Evolutionary conservation across 2,113 vertebrate species (phyloP), one percentile per base, ranked within the genome.

Genomic region (Oophaga pumilio): DNA sequence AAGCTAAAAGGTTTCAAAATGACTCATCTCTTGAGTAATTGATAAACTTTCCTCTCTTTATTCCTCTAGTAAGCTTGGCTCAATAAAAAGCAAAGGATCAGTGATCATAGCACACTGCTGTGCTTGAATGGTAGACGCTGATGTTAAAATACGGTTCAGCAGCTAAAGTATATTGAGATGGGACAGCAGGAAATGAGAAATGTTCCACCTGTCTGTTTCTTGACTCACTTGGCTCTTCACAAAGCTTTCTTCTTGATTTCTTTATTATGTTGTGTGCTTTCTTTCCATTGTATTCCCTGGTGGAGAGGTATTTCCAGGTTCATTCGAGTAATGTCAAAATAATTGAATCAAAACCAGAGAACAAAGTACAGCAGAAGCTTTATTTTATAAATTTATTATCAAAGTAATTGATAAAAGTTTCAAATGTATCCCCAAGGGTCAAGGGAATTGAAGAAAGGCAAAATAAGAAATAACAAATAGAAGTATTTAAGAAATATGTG

Each of bases 131-230:
- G 85, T 64, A 89, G 86, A 87, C 0, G 0, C 62, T 91, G 87
- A 90, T 87, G 88, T 88, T 82, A 91, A 90, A 93, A 90, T 20
- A 93, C 0, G 43, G 86, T 92, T 93, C 90, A 90, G 81, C 92
- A 91, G 89, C 28, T 92, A 86, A 90, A 89, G 90, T 90, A 86
- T 89, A 93, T 91, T 91, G 91, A 91, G 90, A 91, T 88, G 86
- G 92, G 93, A 90, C 89, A 89, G 90, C 87, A 91, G 92, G 91
- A 93, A 93, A 94, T 93, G 91, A 93, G 91, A 93, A 93, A 91
- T 57, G 90, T 91, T 91, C 88, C 84, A 91, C 90, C 90, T 92
- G 92, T 92, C 93, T 89, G 68, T 90, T 93, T 90, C 91, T 89
- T 84, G 89, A 91, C 90, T 92, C 90, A 89, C 89, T 91, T 87